Evolutionary conservation across 2,888 invertebrate genomes (phyloP).

Genomic region (Eristalis tenax): DNA sequence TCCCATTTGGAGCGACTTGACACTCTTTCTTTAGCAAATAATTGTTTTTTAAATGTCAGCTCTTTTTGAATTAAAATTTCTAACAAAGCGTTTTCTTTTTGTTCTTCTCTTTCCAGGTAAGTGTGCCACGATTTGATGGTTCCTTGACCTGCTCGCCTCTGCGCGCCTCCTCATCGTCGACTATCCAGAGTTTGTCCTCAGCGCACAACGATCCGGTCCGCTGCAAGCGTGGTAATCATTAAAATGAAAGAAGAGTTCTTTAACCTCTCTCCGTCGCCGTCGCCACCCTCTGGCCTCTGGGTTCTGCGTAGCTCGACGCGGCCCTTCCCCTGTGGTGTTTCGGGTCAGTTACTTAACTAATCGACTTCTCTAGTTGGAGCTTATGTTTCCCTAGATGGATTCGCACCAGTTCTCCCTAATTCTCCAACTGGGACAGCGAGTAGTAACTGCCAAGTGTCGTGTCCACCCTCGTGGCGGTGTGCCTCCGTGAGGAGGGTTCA

Average conservation of each 20-base stretch:
- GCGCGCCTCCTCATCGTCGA: conserved; percentile 20
- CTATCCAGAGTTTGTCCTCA: conserved; percentile 29
- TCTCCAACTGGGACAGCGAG: neutral
- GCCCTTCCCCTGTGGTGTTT: conserved; percentile 17
- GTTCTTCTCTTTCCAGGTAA: conserved; percentile 62
- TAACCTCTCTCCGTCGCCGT: too few relatives aligned
- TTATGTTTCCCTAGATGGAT: conserved; percentile 10
- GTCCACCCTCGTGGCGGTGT: neutral
- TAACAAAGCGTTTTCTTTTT: neutral
- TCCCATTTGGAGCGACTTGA: too few relatives aligned
- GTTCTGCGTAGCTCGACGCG: neutral
- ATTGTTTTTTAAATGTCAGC: neutral
- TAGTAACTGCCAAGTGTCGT: too few relatives aligned
- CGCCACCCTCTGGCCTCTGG: too few relatives aligned
- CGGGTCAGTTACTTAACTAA: conserved; percentile 71
- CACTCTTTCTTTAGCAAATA: too few relatives aligned
- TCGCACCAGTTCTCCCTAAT: neutral
- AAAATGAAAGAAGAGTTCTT: conserved; percentile 1
- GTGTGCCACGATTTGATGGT: conserved; percentile 37
- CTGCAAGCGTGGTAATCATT: conserved; percentile 29
- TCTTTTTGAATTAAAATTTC: neutral
- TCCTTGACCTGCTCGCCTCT: conserved; percentile 24
- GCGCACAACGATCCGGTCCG: conserved; percentile 41
- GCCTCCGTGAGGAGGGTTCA: conserved; percentile 30
- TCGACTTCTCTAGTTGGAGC: conserved; percentile 67